These are phyloP conservation scores for Channa argus DNA, from an alignment of 2,113 vertebrate species.

Conservation along the genomic window DNA sequence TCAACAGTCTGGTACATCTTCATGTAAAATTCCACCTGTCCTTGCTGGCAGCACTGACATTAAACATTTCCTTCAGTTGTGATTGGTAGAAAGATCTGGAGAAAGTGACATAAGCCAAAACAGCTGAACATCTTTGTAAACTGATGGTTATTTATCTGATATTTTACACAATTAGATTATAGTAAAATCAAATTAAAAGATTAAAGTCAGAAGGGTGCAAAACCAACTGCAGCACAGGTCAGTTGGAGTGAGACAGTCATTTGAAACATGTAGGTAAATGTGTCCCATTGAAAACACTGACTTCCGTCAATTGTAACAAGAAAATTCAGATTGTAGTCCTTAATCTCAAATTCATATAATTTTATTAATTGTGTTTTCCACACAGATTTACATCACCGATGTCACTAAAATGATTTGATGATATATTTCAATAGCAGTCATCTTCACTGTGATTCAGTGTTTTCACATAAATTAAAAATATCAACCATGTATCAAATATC, in stretches of 20 bases:
- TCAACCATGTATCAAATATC: neutral
- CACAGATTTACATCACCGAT: neutral
- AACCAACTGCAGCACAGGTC: neutral
- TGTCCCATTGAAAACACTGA: neutral
- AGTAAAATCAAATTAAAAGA: neutral
- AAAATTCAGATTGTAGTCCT: neutral
- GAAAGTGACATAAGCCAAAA: neutral
- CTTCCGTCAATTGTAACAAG: neutral
- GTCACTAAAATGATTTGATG: neutral
- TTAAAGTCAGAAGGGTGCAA: neutral
- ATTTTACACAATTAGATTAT: neutral
- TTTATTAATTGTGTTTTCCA: neutral
- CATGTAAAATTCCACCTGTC: neutral
- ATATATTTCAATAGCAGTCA: neutral
- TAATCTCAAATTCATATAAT: conserved; percentile 15
- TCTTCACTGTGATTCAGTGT: neutral
- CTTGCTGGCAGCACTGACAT: neutral
- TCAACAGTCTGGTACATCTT: too few species aligned
- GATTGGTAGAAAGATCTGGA: neutral
- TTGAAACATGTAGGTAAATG: neutral
- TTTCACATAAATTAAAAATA: neutral
- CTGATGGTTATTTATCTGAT: neutral
- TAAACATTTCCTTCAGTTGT: neutral
- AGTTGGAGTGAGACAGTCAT: neutral
- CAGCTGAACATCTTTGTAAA: neutral